Evolutionary conservation across 2,888 invertebrate genomes (phyloP), one percentile per base, ranked within the genome.

Genomic region (Polia nebulosa): DNA sequence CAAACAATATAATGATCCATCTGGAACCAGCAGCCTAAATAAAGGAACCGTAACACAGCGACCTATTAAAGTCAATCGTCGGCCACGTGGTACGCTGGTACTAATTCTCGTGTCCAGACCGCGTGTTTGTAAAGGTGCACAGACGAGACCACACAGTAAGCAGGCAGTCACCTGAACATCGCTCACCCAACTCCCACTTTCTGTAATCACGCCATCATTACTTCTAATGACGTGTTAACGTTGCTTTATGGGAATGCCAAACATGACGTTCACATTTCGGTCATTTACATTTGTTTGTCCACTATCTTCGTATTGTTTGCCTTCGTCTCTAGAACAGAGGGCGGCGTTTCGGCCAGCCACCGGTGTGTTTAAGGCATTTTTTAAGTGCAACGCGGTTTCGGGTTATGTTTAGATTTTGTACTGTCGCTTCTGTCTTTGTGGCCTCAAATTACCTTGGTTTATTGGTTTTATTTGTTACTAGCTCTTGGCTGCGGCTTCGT

Each of bases 201-300:
- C 88, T 90, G 93, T 94, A 95, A 95, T 95, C 93, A 95, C 90
- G 92, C 91, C 95, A 95, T 95, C 95, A 95, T 95, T 95, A 94
- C 94, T 92, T 94, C 93, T 95, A 95, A 95, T 95, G 94, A 95
- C 94, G 95, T 95, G 95, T 95, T 95, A 95, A 95, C 95, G 93
- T 93, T 92, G 91, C 94, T 94, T 95, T 95, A 95, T 95, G 95
- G 95, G 95, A 95, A 95, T 95, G 95, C 95, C 95, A 95, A 95
- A 95, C 95, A 95, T 93, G 94, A 94, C 95, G 95, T 93, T 93
- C 95, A 95, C 92, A 95, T 95, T 95, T 95, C 93, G 94, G 94
- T 95, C 95, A 94, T 95, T 95, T 95, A 95, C 93, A 94, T 95
- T 94, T 95, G 95, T 95, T 95, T 95, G 94, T 93, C 94, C 88